Evolutionary conservation across 2,113 vertebrate genomes (phyloP), one percentile per base, ranked within the genome.

Genomic region (Erpornis zantholeuca): DNA sequence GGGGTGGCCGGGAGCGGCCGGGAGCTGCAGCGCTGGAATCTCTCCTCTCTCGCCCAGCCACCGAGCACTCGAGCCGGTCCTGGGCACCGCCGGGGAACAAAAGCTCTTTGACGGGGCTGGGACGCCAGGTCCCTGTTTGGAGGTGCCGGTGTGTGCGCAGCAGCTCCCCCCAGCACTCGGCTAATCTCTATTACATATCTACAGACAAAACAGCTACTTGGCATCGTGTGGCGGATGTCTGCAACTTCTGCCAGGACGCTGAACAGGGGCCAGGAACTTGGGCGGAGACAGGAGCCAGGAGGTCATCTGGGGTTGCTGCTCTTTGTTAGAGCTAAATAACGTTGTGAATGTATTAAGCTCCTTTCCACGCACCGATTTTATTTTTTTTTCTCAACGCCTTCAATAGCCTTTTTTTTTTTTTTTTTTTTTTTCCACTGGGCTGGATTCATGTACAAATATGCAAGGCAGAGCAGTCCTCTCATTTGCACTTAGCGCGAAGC

Each of bases 141-240:
- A 96, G 80, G 92, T 84, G 92, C 89, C 36, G 60, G 71, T 90
- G 82, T 82, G 92, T 3, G 75, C 10, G 44, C 66, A 31, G 80
- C 93, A 64, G 73, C 91, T 94, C 82, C 85, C 93, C 82, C 77
- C 93, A 44, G 71, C 92, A 54, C 77, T 90, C 78, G 31, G 80
- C 96, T 96, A 97, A 97, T 97, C 97, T 97, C 84, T 89, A 9
- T 96, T 95, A 93, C 95, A 89, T 94, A 97, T 97, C 96, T 97
- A 21, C 96, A 97, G 96, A 97, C 97, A 97, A 97, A 97, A 97
- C 94, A 97, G 92, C 92, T 80, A 42, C 91, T 97, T 97, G 95
- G 97, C 96, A 97, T 64, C 35, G 87, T 22, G 75, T 4, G 57
- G 94, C 94, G 93, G 96, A 97, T 97, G 97, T 97, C 97, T 97